Conservation (phyloP, 2,888 invertebrate genomes). For the Anarsia innoxiella region DNA sequence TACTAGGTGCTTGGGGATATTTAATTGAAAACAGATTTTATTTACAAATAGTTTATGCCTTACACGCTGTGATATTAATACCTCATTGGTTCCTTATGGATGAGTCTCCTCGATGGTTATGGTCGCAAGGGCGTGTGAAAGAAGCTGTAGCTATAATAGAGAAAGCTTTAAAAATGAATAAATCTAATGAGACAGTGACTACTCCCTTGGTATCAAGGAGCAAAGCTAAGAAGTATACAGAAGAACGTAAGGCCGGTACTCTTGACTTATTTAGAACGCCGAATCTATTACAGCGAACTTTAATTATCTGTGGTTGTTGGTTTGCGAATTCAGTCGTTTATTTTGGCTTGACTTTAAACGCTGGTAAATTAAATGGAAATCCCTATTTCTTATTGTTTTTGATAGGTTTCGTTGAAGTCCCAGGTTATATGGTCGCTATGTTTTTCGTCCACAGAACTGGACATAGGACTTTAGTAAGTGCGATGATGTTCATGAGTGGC, state of each 20-base stretch:
- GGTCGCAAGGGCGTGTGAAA: conserved; percentile 85
- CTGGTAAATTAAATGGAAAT: conserved; percentile 85
- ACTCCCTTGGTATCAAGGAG: conserved; percentile 78
- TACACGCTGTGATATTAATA: conserved; percentile 81
- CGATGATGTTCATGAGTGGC: conserved; percentile 87
- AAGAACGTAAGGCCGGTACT: conserved; percentile 76
- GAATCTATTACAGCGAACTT: conserved; percentile 82
- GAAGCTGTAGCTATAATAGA: conserved; percentile 85
- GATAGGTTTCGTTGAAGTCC: conserved; percentile 86
- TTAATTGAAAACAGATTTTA: conserved; percentile 82
- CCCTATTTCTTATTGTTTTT: conserved; percentile 87
- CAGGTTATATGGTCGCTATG: conserved; percentile 83
- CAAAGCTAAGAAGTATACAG: conserved; percentile 56
- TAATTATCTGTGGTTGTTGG: conserved; percentile 89
- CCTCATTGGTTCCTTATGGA: conserved; percentile 92
- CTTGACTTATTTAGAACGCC: conserved; percentile 85
- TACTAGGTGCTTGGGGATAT: conserved; percentile 89
- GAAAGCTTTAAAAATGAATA: conserved; percentile 83
- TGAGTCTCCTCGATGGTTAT: conserved; percentile 91
- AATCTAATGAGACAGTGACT: conserved; percentile 77
- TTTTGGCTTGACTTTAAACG: conserved; percentile 87
- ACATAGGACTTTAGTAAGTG: conserved; percentile 83
- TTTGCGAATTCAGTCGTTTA: conserved; percentile 92
- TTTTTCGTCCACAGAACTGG: conserved; percentile 85
- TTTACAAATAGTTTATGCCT: conserved; percentile 85